phyloP scores from a whole-genome alignment of 2,113 vertebrate genomes.

The Scalopus aquaticus region DNA sequence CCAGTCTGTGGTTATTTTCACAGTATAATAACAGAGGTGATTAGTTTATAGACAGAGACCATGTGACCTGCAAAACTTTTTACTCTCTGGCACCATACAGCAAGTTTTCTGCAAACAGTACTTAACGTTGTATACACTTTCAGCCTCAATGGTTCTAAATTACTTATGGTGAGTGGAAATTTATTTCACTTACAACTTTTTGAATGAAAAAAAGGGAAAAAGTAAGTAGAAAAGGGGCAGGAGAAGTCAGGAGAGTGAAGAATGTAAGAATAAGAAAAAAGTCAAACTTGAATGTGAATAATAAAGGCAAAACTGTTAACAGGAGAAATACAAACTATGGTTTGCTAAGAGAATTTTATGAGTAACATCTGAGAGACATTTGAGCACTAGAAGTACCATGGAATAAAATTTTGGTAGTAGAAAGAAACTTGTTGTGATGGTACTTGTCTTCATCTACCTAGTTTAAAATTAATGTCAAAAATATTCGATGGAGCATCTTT shows the following conservation, averaged over 20 bases:
- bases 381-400: background rate
- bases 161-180: background rate
- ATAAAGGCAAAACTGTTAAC: constrained; percentile 39
- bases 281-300: constrained; percentile 30
- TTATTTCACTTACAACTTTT: background rate
- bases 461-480: background rate
- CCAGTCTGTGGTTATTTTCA: background rate
- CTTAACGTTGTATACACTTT: background rate
- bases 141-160: background rate
- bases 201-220: background rate
- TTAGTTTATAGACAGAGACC: background rate
- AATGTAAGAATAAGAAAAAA: background rate
- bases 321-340: constrained; percentile 58
- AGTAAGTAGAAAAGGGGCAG: background rate
- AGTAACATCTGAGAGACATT: constrained; percentile 55
- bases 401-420: constrained; percentile 35
- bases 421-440: background rate
- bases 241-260: background rate
- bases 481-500: background rate
- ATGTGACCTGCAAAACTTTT: background rate
- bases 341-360: constrained; percentile 62
- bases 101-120: background rate
- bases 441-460: background rate
- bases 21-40: background rate
- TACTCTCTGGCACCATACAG: background rate